Evolutionary conservation across 2,113 vertebrate genomes (phyloP).

Genomic region (Actenoides lindsayi): DNA sequence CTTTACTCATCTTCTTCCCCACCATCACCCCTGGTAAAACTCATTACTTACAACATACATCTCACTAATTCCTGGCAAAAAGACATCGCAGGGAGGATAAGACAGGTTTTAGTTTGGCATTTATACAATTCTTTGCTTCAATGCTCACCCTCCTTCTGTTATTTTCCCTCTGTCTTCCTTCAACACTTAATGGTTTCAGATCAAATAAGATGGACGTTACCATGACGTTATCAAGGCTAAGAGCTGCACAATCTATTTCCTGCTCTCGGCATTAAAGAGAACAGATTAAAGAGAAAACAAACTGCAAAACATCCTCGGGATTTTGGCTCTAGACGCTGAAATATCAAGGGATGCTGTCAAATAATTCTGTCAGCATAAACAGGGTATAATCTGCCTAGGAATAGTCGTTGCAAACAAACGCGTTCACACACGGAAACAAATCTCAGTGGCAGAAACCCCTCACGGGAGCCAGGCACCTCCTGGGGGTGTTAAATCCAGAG

Average conservation of each 20-base stretch:
- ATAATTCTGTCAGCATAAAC: conserved; percentile 12
- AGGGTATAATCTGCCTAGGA: background rate
- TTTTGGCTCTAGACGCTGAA: background rate
- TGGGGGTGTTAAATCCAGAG: background rate
- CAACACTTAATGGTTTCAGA: background rate
- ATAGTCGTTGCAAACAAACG: background rate
- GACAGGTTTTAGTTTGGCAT: background rate
- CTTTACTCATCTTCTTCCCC: background rate
- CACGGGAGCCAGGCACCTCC: background rate
- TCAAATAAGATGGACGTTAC: background rate
- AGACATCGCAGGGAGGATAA: background rate
- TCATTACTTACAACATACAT: background rate
- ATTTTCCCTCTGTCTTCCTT: background rate
- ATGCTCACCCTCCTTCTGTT: background rate
- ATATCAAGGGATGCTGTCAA: conserved; percentile 43
- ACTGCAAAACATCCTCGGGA: background rate
- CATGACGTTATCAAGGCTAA: conserved; percentile 15
- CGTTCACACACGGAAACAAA: background rate
- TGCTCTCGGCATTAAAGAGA: background rate
- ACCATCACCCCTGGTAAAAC: background rate
- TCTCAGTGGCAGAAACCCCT: background rate
- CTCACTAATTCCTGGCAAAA: conserved; percentile 10
- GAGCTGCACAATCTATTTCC: background rate
- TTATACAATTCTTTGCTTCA: background rate
- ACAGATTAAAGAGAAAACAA: conserved; percentile 29